Evolutionary conservation across 1,140 invertebrate species (phyloP).

Genomic region (Mercenaria mercenaria): DNA sequence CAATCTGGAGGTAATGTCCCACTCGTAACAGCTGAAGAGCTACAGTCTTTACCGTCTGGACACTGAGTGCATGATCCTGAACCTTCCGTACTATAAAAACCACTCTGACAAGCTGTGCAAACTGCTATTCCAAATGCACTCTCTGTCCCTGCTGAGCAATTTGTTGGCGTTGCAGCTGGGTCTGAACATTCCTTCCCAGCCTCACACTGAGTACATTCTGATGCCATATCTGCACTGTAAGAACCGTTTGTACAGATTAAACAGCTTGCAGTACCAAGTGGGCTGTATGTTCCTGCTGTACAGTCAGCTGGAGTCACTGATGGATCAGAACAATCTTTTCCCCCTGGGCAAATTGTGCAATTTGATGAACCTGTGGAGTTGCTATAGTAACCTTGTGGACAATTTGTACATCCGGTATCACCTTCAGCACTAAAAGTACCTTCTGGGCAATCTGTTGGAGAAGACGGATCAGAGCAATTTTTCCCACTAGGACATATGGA

Average conservation of each 20-base stretch:
- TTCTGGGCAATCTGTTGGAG: slow-evolving; percentile 55
- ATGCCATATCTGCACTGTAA: slow-evolving; percentile 59
- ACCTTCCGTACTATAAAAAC: slow-evolving; percentile 66
- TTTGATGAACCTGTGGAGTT: not conserved
- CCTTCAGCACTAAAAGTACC: slow-evolving; percentile 70
- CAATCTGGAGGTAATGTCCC: slow-evolving; percentile 60
- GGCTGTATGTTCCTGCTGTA: slow-evolving; percentile 65
- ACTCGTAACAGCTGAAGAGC: slow-evolving; percentile 32
- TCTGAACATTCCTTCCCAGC: slow-evolving; percentile 67
- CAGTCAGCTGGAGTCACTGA: slow-evolving; percentile 52
- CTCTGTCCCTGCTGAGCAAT: slow-evolving; percentile 73
- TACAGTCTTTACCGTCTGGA: slow-evolving; percentile 65
- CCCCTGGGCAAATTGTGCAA: slow-evolving; percentile 56
- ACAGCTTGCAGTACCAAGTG: slow-evolving; percentile 2
- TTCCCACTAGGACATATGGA: slow-evolving; percentile 61
- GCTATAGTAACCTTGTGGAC: slow-evolving; percentile 33
- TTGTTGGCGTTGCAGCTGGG: slow-evolving; percentile 49
- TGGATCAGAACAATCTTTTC: slow-evolving; percentile 68
- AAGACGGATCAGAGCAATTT: slow-evolving; percentile 65
- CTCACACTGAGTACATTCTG: slow-evolving; percentile 73
- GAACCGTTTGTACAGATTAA: slow-evolving; percentile 69
- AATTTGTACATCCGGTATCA: slow-evolving; percentile 25
- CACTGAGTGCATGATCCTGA: slow-evolving; percentile 66
- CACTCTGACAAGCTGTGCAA: slow-evolving; percentile 66
- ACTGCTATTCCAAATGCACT: slow-evolving; percentile 63